These are phyloP conservation scores for Cecidostiba fungosa DNA, from an alignment of 2,888 invertebrate genomes.

Conservation along the genomic window DNA sequence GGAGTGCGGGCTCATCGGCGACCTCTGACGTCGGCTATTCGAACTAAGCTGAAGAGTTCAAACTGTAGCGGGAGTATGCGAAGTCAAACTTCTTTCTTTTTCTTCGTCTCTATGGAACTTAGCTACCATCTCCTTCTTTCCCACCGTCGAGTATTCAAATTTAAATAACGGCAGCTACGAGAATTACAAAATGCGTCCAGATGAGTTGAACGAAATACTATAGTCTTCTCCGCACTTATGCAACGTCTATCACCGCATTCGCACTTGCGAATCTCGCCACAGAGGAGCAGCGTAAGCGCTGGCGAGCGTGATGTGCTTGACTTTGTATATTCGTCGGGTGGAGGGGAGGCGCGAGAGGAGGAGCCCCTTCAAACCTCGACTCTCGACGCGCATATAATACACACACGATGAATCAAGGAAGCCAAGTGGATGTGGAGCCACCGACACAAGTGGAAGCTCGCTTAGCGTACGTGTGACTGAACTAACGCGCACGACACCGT, in stretches of 20 bases:
- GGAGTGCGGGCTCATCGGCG: background rate
- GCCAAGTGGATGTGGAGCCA: background rate
- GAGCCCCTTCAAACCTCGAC: constrained; percentile 9
- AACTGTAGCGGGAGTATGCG: background rate
- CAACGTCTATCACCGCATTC: background rate
- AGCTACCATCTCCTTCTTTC: background rate
- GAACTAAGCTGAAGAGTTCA: background rate
- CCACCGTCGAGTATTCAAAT: background rate
- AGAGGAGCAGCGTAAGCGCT: background rate
- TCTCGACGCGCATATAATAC: background rate
- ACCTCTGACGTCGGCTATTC: background rate
- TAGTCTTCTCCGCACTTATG: background rate
- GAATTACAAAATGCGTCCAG: background rate
- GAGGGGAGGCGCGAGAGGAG: constrained; percentile 16
- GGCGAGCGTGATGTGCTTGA: constrained; percentile 7
- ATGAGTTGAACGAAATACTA: background rate
- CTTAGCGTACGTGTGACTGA: background rate
- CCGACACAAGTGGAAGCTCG: background rate
- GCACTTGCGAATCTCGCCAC: background rate
- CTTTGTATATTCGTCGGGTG: background rate
- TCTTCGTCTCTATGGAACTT: background rate
- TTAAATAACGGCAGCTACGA: background rate
- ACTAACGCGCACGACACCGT: background rate
- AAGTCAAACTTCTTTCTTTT: background rate
- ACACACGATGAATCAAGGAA: background rate